Base-by-base conservation (phyloP, 2,113 vertebrate species). In the Mormyrus iriodes region DNA sequence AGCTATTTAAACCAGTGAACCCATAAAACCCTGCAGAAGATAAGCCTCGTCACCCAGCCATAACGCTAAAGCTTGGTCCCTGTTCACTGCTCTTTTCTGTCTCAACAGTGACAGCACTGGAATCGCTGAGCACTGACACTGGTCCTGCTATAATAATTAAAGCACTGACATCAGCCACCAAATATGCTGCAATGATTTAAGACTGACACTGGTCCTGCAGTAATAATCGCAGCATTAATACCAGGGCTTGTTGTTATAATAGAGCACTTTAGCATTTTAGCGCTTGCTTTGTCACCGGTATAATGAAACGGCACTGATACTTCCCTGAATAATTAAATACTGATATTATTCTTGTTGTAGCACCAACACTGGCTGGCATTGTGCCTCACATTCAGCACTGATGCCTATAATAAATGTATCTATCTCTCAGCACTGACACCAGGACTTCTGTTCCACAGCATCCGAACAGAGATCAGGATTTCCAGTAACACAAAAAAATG, bases 131-230 rank as follows among this genome's bases (percentile, higher is more conserved):
- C 46, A 48, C 46, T 5, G 5, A 46, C 2, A 46, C 2, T 48
- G 46, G 46, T 48, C 46, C 8, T 7, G 46, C 5, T 48, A 48
- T 48, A 48, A 48, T 48, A 48, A 48, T 10, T 44, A 13, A 35
- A 93, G 91, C 89, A 89, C 53, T 91, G 90, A 92, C 44, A 88
- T 24, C 24, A 93, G 91, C 88, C 87, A 53, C 52, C 12, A 53
- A 53, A 53, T 53, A 9, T 2, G 13, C 7, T 53, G 52, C 15
- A 53, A 53, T 53, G 52, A 53, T 53, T 53, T 17, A 5, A 53
- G 12, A 53, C 13, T 53, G 52, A 53, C 46, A 48, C n/a, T n/a
- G n/a, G n/a, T n/a, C n/a, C n/a, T n/a, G n/a, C n/a, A n/a, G n/a
- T n/a, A n/a, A n/a, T n/a, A 27, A 61, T 61, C 2, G n/a, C 8